A percentile compares a stretch with the other conserved stretches of the same genome.
Conservation (phyloP, 2,888 invertebrate genomes). For the Gastrophysa polygoni region DNA sequence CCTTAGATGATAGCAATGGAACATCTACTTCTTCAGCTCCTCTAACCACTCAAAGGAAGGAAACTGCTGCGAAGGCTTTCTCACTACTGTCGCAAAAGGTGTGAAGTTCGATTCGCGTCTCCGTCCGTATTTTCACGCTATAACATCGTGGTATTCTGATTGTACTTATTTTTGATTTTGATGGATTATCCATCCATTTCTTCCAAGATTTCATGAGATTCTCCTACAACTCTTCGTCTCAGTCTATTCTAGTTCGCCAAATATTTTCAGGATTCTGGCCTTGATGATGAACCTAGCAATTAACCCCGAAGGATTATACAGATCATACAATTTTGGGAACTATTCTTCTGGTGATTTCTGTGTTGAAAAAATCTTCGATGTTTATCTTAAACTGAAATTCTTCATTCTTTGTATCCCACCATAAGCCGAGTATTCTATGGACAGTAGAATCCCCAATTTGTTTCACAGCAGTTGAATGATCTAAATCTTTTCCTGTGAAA, state of each 20-base stretch:
- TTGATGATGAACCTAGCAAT: slow-evolving; percentile 2
- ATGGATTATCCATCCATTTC: neutral
- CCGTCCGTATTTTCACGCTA: neutral
- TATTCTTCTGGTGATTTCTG: neutral
- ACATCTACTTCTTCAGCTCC: neutral
- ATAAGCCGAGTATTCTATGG: neutral
- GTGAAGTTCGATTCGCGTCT: neutral
- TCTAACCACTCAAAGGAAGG: neutral
- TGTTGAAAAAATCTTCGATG: neutral
- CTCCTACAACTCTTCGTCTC: neutral
- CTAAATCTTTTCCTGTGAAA: neutral
- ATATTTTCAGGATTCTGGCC: neutral
- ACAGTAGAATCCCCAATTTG: neutral
- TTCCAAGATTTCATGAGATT: neutral
- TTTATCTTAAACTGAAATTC: neutral
- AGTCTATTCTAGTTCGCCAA: neutral
- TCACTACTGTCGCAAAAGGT: neutral
- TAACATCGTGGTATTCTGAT: slow-evolving; percentile 1
- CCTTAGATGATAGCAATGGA: neutral
- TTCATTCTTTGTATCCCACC: neutral
- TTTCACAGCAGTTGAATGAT: neutral
- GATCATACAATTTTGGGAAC: neutral
- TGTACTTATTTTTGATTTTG: neutral
- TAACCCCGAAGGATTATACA: neutral
- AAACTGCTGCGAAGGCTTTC: neutral